phyloP scores from a whole-genome alignment of 2,888 invertebrate genomes.

The Mellilla xanthometata region DNA sequence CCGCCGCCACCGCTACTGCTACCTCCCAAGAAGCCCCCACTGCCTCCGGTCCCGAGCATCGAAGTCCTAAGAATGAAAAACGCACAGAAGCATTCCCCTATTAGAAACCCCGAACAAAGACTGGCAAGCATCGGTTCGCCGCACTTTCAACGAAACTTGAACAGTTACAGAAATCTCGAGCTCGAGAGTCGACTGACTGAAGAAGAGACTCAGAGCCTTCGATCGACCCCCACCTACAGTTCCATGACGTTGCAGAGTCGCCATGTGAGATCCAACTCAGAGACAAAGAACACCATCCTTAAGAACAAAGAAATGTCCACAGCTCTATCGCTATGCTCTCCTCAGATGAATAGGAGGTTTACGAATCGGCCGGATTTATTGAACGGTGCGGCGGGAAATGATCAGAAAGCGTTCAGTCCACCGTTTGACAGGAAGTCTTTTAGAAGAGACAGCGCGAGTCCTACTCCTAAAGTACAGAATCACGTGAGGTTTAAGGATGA shows the following conservation, averaged over 20 bases:
- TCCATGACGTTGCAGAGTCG: constrained; percentile 71
- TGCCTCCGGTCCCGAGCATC: constrained; percentile 87
- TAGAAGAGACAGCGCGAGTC: constrained; percentile 56
- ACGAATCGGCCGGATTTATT: constrained; percentile 69
- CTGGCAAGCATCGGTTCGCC: constrained; percentile 85
- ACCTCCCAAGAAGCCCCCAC: constrained; percentile 88
- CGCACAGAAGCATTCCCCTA: constrained; percentile 62
- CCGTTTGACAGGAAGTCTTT: constrained; percentile 64
- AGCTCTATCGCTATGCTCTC: constrained; percentile 77
- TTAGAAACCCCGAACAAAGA: constrained; percentile 72
- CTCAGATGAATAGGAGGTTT: constrained; percentile 79
- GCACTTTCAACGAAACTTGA: constrained; percentile 83
- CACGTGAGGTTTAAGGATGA: constrained; percentile 77
- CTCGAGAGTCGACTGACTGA: constrained; percentile 66
- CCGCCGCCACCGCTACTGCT: constrained; percentile 80
- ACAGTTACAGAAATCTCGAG: constrained; percentile 83
- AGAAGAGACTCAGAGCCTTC: constrained; percentile 54
- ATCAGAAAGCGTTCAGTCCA: constrained; percentile 63
- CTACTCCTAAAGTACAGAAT: constrained; percentile 65
- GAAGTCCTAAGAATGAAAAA: constrained; percentile 83
- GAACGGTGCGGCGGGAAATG: constrained; percentile 66
- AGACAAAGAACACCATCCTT: constrained; percentile 72
- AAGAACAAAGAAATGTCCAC: constrained; percentile 73
- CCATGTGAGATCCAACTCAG: constrained; percentile 73
- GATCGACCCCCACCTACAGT: constrained; percentile 60